Percentiles rank a stretch among this genome's conserved stretches.
Evolutionary conservation across 2,797 vertebrate genomes (phyloP).

Genomic region (Chanos chanos): DNA sequence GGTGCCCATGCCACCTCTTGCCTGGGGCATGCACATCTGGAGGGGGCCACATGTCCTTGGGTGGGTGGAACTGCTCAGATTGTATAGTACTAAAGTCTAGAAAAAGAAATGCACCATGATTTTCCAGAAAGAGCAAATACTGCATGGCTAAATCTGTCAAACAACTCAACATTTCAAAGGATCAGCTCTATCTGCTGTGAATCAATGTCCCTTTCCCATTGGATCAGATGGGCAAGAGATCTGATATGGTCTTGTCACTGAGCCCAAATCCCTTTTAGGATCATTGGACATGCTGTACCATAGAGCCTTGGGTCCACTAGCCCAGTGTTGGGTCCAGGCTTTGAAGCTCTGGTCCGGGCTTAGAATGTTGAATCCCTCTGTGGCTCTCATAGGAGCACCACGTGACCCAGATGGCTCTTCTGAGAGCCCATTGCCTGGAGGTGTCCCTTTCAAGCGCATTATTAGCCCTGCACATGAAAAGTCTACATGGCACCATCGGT

Average conservation of each 20-base stretch:
- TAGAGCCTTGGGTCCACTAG: not conserved
- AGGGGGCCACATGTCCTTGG: not conserved
- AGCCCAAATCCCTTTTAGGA: conserved; percentile 27
- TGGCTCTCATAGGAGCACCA: not conserved
- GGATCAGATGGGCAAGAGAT: conserved; percentile 21
- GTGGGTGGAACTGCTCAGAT: no score
- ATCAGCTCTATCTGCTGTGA: conserved; percentile 30
- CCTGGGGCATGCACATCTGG: not conserved
- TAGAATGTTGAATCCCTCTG: not conserved
- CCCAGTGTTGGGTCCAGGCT: conserved; percentile 20
- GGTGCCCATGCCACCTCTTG: not conserved
- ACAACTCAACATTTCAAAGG: conserved; percentile 30
- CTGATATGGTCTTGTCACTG: conserved; percentile 22
- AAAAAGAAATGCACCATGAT: no score
- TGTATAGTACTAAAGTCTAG: no score
- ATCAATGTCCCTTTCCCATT: conserved; percentile 20
- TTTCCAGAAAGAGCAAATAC: conserved; percentile 17
- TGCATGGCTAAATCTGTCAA: conserved; percentile 20
- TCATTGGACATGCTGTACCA: not conserved
- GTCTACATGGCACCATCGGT: not conserved
- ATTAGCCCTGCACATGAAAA: conserved; percentile 20
- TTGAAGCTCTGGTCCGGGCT: conserved; percentile 6
- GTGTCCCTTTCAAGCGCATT: conserved; percentile 28
- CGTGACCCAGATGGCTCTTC: conserved; percentile 18
- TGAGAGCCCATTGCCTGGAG: conserved; percentile 21